These are phyloP conservation scores for Porites australiensis DNA, from an alignment of 64 coral and sea anemone genomes.

Conservation along the genomic window DNA sequence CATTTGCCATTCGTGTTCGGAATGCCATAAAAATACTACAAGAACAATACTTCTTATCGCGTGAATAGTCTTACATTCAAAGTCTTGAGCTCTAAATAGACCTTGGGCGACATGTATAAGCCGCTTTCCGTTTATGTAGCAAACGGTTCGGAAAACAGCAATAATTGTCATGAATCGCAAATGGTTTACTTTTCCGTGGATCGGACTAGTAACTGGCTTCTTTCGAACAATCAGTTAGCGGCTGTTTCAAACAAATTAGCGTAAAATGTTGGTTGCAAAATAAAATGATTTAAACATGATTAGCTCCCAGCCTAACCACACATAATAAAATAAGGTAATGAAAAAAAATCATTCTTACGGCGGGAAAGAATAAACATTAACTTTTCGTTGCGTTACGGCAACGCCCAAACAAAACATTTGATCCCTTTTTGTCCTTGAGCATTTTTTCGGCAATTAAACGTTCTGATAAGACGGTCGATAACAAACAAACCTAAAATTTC, in stretches of 20 bases:
- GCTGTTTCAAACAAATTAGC: no score
- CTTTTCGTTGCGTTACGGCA: background rate
- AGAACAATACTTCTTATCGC: background rate
- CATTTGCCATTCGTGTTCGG: background rate
- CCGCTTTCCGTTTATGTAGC: background rate
- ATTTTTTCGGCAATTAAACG: constrained; percentile 18
- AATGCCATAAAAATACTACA: constrained; percentile 17
- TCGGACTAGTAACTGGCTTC: no score
- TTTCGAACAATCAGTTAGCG: no score
- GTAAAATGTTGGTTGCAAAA: background rate
- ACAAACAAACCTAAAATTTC: constrained; percentile 1
- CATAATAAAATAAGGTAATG: no score
- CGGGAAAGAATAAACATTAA: background rate
- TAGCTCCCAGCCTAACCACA: background rate
- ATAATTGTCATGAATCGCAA: no score
- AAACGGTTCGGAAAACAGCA: background rate
- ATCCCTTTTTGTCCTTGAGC: background rate
- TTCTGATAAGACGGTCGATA: background rate
- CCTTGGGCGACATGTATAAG: background rate
- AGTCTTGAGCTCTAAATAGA: background rate
- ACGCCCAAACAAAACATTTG: constrained; percentile 43
- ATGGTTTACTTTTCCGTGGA: no score
- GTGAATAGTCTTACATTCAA: background rate
- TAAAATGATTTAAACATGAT: background rate
- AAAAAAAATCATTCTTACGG: background rate